Evolutionary conservation across 2,888 invertebrate species (phyloP).

Genomic region (Microplitis deprimator): DNA sequence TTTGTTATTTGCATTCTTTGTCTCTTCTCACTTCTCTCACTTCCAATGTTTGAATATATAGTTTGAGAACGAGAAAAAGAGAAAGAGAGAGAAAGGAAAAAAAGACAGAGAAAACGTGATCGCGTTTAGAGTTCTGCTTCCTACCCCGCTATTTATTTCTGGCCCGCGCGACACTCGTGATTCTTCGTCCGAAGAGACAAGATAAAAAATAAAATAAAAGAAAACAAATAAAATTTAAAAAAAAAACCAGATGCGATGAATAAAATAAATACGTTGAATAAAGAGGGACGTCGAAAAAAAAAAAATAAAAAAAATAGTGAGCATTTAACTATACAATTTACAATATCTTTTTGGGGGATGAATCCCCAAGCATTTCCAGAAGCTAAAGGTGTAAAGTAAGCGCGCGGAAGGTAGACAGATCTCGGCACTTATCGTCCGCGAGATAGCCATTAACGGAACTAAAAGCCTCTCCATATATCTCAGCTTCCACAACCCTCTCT

Average conservation of each 20-base stretch:
- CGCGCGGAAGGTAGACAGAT: conserved; percentile 65
- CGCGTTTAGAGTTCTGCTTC: conserved; percentile 15
- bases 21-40: conserved; percentile 9
- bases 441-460: conserved; percentile 72
- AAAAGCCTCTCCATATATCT: conserved; percentile 71
- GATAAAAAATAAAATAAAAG: conserved; percentile 8
- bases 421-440: conserved; percentile 71
- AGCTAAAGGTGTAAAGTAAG: conserved; percentile 66
- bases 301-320: background rate
- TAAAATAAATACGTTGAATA: background rate
- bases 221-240: background rate
- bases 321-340: conserved; percentile 14
- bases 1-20: conserved; percentile 40
- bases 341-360: conserved; percentile 20
- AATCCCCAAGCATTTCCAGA: conserved; percentile 14
- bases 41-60: conserved; percentile 19
- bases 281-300: background rate
- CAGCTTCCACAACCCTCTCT: conserved; percentile 57
- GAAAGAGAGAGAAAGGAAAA: conserved; percentile 13
- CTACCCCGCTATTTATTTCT: conserved; percentile 28
- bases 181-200: conserved; percentile 15
- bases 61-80: conserved; percentile 8
- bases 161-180: conserved; percentile 23
- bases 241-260: background rate
- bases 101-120: conserved; percentile 14